phyloP scores from a whole-genome alignment of 2,113 vertebrate genomes.

The Narcine bancroftii region DNA sequence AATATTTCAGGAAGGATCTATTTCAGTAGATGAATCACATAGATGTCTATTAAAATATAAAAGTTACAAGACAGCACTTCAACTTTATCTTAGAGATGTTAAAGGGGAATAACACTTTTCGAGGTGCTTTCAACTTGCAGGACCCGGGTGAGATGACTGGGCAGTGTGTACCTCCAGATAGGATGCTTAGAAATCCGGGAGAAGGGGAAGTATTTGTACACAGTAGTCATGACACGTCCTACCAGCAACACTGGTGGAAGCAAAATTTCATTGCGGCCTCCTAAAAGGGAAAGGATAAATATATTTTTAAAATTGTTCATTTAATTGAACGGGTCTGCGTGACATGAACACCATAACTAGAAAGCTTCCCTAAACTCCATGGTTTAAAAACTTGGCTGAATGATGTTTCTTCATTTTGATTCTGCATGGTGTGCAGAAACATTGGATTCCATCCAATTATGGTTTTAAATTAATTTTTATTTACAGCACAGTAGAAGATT shows the following conservation, averaged over 20 bases:
- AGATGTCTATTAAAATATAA: not conserved
- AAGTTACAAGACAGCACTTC: not conserved
- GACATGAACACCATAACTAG: not conserved
- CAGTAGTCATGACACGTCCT: not conserved
- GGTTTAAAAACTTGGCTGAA: too few species aligned
- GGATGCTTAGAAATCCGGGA: too few species aligned
- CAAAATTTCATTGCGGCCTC: not conserved
- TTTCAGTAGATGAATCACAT: not conserved
- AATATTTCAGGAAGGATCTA: not conserved
- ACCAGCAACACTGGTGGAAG: not conserved
- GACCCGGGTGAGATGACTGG: too few species aligned
- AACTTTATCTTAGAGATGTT: not conserved
- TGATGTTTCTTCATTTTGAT: too few species aligned
- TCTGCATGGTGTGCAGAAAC: too few species aligned
- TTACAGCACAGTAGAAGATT: too few species aligned
- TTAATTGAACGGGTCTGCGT: not conserved
- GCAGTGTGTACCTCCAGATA: too few species aligned
- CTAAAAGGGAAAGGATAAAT: not conserved
- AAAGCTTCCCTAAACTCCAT: too few species aligned
- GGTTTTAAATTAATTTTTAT: too few species aligned
- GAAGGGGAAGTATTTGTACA: not conserved
- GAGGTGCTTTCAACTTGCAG: too few species aligned
- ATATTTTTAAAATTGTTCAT: not conserved
- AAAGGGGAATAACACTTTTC: too few species aligned
- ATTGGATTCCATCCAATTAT: too few species aligned